Evolutionary conservation across 2,113 vertebrate genomes (phyloP).

Genomic region (Steatornis caripensis): DNA sequence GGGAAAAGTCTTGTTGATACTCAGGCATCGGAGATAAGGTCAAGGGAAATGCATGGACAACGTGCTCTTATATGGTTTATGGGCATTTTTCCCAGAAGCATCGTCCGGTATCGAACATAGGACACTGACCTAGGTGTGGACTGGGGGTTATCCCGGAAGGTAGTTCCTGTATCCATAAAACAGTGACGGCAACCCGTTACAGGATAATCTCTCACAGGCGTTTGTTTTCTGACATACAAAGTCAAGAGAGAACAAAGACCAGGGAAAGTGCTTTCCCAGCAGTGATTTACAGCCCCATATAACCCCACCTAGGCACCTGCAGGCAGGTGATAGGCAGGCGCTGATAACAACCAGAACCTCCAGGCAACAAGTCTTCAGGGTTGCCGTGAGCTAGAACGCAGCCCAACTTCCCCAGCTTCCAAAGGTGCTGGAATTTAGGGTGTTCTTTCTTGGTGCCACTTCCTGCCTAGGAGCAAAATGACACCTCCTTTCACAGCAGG

Average conservation of each 20-base stretch:
- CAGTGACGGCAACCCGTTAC: neutral
- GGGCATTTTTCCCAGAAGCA: neutral
- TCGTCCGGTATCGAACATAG: neutral
- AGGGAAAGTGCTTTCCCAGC: neutral
- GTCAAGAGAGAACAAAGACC: neutral
- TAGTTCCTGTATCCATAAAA: neutral
- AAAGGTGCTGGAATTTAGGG: neutral
- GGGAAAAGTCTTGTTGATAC: neutral
- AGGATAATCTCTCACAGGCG: neutral
- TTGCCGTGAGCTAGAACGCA: rapidly evolving
- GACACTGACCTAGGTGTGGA: neutral
- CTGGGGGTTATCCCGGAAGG: neutral
- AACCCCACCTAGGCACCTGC: neutral
- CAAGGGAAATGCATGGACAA: neutral
- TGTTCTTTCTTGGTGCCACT: neutral
- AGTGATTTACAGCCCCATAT: neutral
- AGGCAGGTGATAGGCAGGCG: too few species aligned
- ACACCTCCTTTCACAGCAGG: neutral
- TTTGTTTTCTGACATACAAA: neutral
- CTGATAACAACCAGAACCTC: neutral
- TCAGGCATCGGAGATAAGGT: neutral
- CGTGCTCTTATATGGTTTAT: neutral
- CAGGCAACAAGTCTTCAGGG: neutral
- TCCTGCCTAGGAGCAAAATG: neutral
- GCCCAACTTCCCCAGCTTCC: neutral